Evolutionary conservation across 2,888 invertebrate species (phyloP).

Genomic region (Pilophorus perplexus): DNA sequence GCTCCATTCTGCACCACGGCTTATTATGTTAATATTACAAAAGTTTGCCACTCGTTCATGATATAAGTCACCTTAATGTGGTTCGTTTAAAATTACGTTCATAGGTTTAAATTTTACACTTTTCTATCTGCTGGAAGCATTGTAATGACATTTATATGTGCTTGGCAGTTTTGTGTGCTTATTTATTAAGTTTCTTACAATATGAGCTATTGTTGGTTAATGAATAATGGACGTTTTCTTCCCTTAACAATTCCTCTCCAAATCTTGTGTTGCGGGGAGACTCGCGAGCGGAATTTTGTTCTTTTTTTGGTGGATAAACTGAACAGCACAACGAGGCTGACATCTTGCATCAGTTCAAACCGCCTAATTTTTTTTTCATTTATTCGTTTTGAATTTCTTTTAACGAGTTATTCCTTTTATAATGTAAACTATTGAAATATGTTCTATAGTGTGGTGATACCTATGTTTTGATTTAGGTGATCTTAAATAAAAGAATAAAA

Average conservation of each 20-base stretch:
- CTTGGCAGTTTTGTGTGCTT: slow-evolving; percentile 26
- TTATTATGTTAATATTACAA: slow-evolving; percentile 13
- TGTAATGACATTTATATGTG: slow-evolving; percentile 13
- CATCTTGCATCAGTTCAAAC: slow-evolving; percentile 15
- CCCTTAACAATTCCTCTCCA: background rate
- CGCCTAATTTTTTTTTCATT: slow-evolving; percentile 2
- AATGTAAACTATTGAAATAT: slow-evolving; percentile 7
- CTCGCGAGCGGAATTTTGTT: too few relatives aligned
- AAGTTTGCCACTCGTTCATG: background rate
- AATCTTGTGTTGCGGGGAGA: too few relatives aligned
- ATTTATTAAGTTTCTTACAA: slow-evolving; percentile 5
- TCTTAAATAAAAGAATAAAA: slow-evolving; percentile 26
- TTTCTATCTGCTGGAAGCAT: slow-evolving; percentile 31
- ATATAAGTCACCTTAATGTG: slow-evolving; percentile 5
- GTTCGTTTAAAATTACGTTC: slow-evolving; percentile 25
- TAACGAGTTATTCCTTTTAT: background rate
- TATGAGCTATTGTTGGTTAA: background rate
- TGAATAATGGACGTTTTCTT: background rate
- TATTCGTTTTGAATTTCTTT: background rate
- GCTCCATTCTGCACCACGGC: slow-evolving; percentile 6
- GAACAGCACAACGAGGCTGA: slow-evolving; percentile 11
- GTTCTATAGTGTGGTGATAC: slow-evolving; percentile 29
- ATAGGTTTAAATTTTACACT: slow-evolving; percentile 30
- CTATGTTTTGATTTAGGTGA: slow-evolving; percentile 27
- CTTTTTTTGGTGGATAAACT: background rate